These are phyloP conservation scores for Prunella fulvescens DNA, from an alignment of 2,113 vertebrate genomes.

Conservation along the genomic window DNA sequence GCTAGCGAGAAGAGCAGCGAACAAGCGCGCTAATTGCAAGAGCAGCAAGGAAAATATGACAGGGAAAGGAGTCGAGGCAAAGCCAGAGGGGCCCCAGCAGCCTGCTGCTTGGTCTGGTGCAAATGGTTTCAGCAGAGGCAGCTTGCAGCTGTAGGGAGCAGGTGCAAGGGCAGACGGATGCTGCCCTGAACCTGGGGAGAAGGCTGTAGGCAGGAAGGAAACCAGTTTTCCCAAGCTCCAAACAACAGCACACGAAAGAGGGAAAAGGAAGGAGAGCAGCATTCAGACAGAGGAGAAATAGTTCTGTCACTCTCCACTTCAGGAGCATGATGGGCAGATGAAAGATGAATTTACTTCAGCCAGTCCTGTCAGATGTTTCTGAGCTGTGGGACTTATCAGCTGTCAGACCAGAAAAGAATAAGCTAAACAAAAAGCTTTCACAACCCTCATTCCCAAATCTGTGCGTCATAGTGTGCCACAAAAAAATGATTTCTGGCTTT, in stretches of 20 bases:
- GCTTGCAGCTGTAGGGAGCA: slow-evolving; percentile 76
- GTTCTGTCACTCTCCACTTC: slow-evolving; percentile 62
- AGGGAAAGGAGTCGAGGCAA: slow-evolving; percentile 40
- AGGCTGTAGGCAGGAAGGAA: slow-evolving; percentile 76
- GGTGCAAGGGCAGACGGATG: slow-evolving; percentile 70
- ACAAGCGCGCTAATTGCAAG: slow-evolving; percentile 71
- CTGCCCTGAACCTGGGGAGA: slow-evolving; percentile 66
- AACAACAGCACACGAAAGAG: slow-evolving; percentile 45
- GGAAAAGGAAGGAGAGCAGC: background rate
- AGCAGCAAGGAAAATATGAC: slow-evolving; percentile 63
- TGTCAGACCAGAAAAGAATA: slow-evolving; percentile 66
- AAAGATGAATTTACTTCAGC: slow-evolving; percentile 60
- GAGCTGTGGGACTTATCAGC: slow-evolving; percentile 67
- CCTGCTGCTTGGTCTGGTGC: slow-evolving; percentile 67
- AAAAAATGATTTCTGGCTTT: slow-evolving; percentile 38
- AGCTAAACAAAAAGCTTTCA: slow-evolving; percentile 70
- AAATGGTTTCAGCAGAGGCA: slow-evolving; percentile 73
- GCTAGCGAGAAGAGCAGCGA: background rate
- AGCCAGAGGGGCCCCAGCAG: slow-evolving; percentile 66
- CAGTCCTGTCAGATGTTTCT: slow-evolving; percentile 49
- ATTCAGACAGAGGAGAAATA: background rate
- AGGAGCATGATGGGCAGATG: slow-evolving; percentile 67
- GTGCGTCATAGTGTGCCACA: slow-evolving; percentile 35
- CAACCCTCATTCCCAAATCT: slow-evolving; percentile 36
- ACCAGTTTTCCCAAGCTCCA: slow-evolving; percentile 76